Evolutionary conservation across 2,888 invertebrate species (phyloP).

Genomic region (Eupithecia dodoneata): DNA sequence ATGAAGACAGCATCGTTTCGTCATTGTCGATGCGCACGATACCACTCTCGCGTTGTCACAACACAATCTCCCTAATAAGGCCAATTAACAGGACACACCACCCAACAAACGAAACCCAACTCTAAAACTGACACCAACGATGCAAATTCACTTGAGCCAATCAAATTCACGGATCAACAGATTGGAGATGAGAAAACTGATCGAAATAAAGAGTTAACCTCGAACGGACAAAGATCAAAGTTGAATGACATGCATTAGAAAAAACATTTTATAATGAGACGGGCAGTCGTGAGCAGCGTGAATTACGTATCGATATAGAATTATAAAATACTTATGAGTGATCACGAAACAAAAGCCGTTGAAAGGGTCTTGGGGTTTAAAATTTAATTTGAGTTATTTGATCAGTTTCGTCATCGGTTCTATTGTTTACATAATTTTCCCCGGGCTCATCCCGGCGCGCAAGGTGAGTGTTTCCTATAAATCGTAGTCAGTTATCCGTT

Average conservation of each 20-base stretch:
- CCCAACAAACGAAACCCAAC: slow-evolving; percentile 62
- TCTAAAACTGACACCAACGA: slow-evolving; percentile 60
- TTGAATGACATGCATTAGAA: slow-evolving; percentile 74
- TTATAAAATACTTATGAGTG: slow-evolving; percentile 30
- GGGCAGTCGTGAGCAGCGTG: slow-evolving; percentile 69
- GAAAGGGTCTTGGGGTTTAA: slow-evolving; percentile 29
- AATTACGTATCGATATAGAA: slow-evolving; percentile 52
- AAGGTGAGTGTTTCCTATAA: slow-evolving; percentile 64
- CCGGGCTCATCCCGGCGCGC: slow-evolving; percentile 60
- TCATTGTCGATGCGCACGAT: slow-evolving; percentile 84
- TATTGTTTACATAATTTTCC: slow-evolving; percentile 65
- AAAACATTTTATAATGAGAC: slow-evolving; percentile 65
- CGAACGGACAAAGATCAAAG: slow-evolving; percentile 78
- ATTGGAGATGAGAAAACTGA: slow-evolving; percentile 66
- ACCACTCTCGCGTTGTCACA: slow-evolving; percentile 83
- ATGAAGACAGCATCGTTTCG: slow-evolving; percentile 84
- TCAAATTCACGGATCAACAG: slow-evolving; percentile 60
- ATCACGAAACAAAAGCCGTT: slow-evolving; percentile 44
- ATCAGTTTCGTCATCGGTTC: slow-evolving; percentile 48
- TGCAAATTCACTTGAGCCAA: slow-evolving; percentile 51
- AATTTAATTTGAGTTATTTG: slow-evolving; percentile 39
- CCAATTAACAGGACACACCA: slow-evolving; percentile 79
- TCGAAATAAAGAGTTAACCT: slow-evolving; percentile 76
- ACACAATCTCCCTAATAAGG: slow-evolving; percentile 83
- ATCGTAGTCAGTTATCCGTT: slow-evolving; percentile 69